These are phyloP conservation scores for Henricia sp. DNA, from an alignment of 53 echinoderm and acorn worm species.

Conservation along the genomic window DNA sequence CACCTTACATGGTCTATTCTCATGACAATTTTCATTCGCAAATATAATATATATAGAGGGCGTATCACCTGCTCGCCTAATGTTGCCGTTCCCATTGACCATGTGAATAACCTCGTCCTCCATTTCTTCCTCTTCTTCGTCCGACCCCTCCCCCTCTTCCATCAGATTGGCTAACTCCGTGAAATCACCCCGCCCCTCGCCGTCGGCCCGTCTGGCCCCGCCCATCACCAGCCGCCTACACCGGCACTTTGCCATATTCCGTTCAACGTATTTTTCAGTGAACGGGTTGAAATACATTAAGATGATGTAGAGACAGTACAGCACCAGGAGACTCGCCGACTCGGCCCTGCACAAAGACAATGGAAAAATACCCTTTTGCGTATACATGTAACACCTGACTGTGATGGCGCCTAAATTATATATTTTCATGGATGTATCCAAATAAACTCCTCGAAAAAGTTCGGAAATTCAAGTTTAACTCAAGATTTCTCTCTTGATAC, in stretches of 20 bases:
- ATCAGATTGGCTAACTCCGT: slow-evolving; percentile 54
- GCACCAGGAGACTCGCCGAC: slow-evolving; percentile 58
- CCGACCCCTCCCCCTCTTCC: slow-evolving; percentile 57
- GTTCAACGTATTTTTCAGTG: slow-evolving; percentile 52
- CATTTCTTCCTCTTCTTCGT: slow-evolving; percentile 41
- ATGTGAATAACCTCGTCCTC: slow-evolving; percentile 38
- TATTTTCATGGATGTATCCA: too few relatives aligned
- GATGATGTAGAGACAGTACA: slow-evolving; percentile 69
- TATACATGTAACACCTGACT: too few relatives aligned
- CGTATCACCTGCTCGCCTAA: slow-evolving; percentile 8
- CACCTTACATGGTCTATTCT: too few relatives aligned
- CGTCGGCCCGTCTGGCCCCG: not conserved
- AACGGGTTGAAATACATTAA: slow-evolving; percentile 84
- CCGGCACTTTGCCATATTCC: slow-evolving; percentile 32
- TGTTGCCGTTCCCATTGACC: slow-evolving; percentile 37
- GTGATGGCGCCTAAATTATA: too few relatives aligned
- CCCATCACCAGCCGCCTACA: slow-evolving; percentile 25
- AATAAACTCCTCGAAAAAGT: too few relatives aligned
- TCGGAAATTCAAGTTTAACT: too few relatives aligned
- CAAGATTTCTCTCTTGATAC: too few relatives aligned
- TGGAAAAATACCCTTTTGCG: too few relatives aligned
- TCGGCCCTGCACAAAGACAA: slow-evolving; percentile 86
- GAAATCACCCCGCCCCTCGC: slow-evolving; percentile 26
- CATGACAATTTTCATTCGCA: too few relatives aligned
- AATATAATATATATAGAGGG: too few relatives aligned